These are phyloP conservation scores for Elmis aenea DNA, from an alignment of 2,888 invertebrate species.

Conservation along the genomic window DNA sequence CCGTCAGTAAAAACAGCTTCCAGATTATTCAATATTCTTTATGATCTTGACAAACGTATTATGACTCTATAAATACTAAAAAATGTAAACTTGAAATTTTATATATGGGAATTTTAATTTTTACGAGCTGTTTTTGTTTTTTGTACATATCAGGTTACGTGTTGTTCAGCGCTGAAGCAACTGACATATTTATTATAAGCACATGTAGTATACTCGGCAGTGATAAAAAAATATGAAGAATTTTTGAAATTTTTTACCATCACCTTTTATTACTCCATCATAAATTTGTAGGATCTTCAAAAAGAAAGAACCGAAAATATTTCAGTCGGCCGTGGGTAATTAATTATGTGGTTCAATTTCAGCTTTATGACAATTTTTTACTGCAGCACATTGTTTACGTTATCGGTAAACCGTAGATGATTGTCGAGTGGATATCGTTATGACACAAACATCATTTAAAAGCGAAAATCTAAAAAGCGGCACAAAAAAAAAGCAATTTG, in stretches of 20 bases:
- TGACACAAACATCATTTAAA: too few relatives aligned
- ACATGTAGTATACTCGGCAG: slow-evolving; percentile 16
- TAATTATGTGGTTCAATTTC: too few relatives aligned
- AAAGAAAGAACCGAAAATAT: too few relatives aligned
- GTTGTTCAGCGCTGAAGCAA: slow-evolving; percentile 25
- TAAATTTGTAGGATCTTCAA: too few relatives aligned
- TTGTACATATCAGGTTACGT: slow-evolving; percentile 28
- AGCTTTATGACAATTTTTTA: too few relatives aligned
- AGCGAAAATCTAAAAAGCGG: too few relatives aligned
- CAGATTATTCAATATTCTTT: slow-evolving; percentile 43
- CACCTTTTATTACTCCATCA: slow-evolving; percentile 5
- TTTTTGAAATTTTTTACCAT: slow-evolving; percentile 11
- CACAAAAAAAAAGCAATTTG: slow-evolving; percentile 38
- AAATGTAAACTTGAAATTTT: slow-evolving; percentile 38
- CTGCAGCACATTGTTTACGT: too few relatives aligned
- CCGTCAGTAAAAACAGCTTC: slow-evolving; percentile 38
- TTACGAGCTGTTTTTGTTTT: slow-evolving; percentile 29
- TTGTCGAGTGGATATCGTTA: too few relatives aligned
- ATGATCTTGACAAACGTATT: slow-evolving; percentile 45
- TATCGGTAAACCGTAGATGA: too few relatives aligned
- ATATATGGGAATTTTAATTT: slow-evolving; percentile 41
- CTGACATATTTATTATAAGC: slow-evolving; percentile 30
- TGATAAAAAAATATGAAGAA: slow-evolving; percentile 11
- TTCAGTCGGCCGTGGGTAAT: too few relatives aligned
- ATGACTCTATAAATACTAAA: slow-evolving; percentile 46